phyloP scores from a whole-genome alignment of 2,797 vertebrate genomes.

The Gymnoscopelus braueri region DNA sequence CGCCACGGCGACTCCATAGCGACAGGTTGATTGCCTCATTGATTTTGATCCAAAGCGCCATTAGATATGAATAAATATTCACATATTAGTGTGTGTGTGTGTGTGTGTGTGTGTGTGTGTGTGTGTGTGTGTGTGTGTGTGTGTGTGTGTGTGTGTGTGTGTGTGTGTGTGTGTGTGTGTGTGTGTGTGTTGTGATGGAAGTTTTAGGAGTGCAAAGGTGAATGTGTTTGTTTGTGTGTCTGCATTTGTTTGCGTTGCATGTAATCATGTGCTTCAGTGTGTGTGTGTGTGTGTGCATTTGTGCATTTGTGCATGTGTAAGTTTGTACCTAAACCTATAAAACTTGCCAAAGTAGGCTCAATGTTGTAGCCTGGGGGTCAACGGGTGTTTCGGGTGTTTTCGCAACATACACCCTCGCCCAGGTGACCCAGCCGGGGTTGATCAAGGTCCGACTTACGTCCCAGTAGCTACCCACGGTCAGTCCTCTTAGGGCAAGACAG shows the following conservation, averaged over 20 bases:
- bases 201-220: too few species aligned
- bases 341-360: too few species aligned
- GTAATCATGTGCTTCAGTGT: slow-evolving; percentile 12
- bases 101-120: slow-evolving; percentile 17
- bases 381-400: too few species aligned
- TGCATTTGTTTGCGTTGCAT: neutral
- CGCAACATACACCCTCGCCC: too few species aligned
- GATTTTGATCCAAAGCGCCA: slow-evolving; percentile 78
- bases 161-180: neutral
- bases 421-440: too few species aligned
- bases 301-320: neutral
- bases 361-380: too few species aligned
- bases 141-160: neutral
- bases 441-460: too few species aligned
- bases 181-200: too few species aligned
- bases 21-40: slow-evolving; percentile 81
- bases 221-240: neutral
- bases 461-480: too few species aligned
- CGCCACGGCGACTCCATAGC: slow-evolving; percentile 51
- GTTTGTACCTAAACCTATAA: too few species aligned
- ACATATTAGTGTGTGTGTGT: slow-evolving; percentile 64
- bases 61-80: slow-evolving; percentile 84
- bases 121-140: neutral
- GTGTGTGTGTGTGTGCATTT: neutral
- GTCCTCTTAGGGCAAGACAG: too few species aligned